Evolutionary conservation across 2,888 invertebrate genomes (phyloP).

Genomic region (Orthosia gothica): DNA sequence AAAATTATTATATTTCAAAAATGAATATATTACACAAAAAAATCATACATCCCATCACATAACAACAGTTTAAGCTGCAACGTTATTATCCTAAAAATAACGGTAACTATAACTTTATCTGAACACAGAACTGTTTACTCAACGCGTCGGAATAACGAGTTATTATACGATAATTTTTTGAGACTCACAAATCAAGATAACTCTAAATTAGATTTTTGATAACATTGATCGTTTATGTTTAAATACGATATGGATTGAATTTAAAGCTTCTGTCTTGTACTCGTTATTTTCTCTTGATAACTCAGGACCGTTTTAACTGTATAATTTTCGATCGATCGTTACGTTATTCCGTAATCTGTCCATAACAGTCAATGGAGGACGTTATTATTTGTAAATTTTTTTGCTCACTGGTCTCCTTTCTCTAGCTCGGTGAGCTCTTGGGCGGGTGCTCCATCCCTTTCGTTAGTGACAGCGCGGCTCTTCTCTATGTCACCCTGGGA

Average conservation of each 20-base stretch:
- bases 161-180: constrained; percentile 46
- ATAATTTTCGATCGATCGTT: constrained; percentile 12
- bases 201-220: background rate
- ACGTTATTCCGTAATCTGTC: constrained; percentile 37
- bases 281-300: constrained; percentile 15
- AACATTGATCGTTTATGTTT: constrained; percentile 24
- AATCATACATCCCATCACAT: constrained; percentile 61
- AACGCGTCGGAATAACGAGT: constrained; percentile 25
- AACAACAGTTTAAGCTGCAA: constrained; percentile 57
- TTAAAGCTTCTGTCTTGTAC: constrained; percentile 47
- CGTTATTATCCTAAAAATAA: constrained; percentile 75
- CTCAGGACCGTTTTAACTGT: background rate
- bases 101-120: constrained; percentile 70
- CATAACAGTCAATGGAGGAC: constrained; percentile 32
- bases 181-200: constrained; percentile 7
- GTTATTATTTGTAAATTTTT: constrained; percentile 5
- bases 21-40: constrained; percentile 43
- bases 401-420: constrained; percentile 86
- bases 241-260: constrained; percentile 35
- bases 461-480: constrained; percentile 84
- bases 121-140: constrained; percentile 74
- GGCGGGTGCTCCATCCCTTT: constrained; percentile 89
- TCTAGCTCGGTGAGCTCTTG: constrained; percentile 93
- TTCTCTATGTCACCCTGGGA: constrained; percentile 94
- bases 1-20: constrained; percentile 22